phyloP scores from a whole-genome alignment of 2,113 vertebrate genomes.

The Andinoacara biseriatus region DNA sequence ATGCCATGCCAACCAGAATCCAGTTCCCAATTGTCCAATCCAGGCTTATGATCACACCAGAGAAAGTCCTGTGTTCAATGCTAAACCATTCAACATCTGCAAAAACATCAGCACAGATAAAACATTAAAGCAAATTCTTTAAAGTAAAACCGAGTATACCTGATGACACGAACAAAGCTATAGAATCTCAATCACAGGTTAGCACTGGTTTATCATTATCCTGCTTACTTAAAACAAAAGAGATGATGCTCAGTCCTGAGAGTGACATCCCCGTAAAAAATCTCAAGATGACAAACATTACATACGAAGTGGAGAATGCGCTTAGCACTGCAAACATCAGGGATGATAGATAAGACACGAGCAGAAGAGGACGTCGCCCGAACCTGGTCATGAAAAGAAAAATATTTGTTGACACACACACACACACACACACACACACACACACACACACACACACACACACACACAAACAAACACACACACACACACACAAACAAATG shows the following conservation, averaged over 20 bases:
- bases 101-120: background rate
- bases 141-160: background rate
- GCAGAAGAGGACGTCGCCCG: conserved; percentile 73
- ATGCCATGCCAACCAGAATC: conserved; percentile 70
- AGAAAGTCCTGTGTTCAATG: conserved; percentile 74
- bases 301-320: conserved; percentile 74
- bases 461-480: too few relatives aligned
- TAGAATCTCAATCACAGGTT: background rate
- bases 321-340: conserved; percentile 74
- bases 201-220: background rate
- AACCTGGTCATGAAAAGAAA: conserved; percentile 64
- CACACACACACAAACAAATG: too few relatives aligned
- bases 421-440: too few relatives aligned
- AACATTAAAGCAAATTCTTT: background rate
- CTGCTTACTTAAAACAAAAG: conserved; percentile 74
- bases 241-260: conserved; percentile 77
- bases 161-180: background rate
- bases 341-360: conserved; percentile 73
- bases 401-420: background rate
- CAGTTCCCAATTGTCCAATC: conserved; percentile 77
- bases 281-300: conserved; percentile 76
- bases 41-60: conserved; percentile 73
- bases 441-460: too few relatives aligned
- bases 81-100: conserved; percentile 82
- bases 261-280: conserved; percentile 79